These are phyloP conservation scores for Chymomyza amoena DNA, from an alignment of 2,888 invertebrate genomes.

Conservation along the genomic window DNA sequence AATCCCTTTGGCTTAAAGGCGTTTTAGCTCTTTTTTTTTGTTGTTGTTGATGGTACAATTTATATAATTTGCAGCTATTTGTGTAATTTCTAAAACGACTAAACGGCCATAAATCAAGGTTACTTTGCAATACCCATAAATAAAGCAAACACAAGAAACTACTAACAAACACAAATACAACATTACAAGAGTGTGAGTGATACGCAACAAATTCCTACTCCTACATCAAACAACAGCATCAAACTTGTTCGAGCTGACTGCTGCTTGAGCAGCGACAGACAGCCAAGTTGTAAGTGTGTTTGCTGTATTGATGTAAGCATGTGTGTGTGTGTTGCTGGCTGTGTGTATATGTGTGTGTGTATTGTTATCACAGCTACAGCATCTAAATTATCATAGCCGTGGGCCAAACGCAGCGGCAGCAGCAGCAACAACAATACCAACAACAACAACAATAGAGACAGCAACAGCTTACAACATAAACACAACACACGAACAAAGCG, in stretches of 20 bases:
- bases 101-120: constrained; percentile 57
- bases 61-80: constrained; percentile 66
- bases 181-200: no score
- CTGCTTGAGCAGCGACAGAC: neutral
- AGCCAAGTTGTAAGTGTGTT: neutral
- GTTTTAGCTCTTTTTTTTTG: neutral
- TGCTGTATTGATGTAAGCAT: constrained; percentile 6
- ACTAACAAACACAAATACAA: neutral
- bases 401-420: constrained; percentile 39
- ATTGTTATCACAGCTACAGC: constrained; percentile 62
- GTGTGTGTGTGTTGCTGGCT: constrained; percentile 16
- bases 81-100: constrained; percentile 27
- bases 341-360: constrained; percentile 22
- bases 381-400: constrained; percentile 62
- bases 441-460: constrained; percentile 4
- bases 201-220: neutral
- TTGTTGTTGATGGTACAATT: constrained; percentile 43
- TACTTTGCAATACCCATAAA: constrained; percentile 53
- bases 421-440: constrained; percentile 11
- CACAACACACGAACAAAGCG: constrained; percentile 55
- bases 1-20: constrained; percentile 29
- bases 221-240: constrained; percentile 38
- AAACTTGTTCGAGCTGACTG: constrained; percentile 57
- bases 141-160: constrained; percentile 26
- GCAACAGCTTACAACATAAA: constrained; percentile 29